phyloP scores from a whole-genome alignment of 2,113 vertebrate species.

The Ageneiosus marmoratus region DNA sequence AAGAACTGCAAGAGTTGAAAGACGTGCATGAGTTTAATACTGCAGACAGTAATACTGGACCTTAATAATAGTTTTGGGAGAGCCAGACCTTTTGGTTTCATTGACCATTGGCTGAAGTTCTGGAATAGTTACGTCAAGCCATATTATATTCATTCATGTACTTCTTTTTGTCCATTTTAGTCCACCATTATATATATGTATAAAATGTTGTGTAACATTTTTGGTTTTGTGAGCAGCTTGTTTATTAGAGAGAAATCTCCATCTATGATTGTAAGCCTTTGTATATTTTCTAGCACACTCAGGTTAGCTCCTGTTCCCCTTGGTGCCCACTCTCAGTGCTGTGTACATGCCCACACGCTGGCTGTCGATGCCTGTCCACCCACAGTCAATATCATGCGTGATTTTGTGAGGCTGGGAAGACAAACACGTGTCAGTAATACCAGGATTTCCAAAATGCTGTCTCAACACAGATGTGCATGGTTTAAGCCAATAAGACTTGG shows the following conservation, averaged over 20 bases:
- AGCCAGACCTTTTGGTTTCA: not conserved
- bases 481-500: constrained; percentile 22
- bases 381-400: constrained; percentile 23
- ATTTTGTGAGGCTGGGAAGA: constrained; percentile 18
- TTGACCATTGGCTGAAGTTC: not conserved
- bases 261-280: not conserved
- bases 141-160: not conserved
- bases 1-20: not conserved
- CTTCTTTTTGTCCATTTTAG: not conserved
- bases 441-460: constrained; percentile 24
- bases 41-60: not conserved
- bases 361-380: not conserved
- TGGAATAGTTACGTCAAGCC: not conserved
- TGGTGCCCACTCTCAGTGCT: constrained; percentile 2
- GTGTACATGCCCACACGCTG: not conserved
- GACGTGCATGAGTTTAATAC: not conserved
- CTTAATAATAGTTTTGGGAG: not conserved
- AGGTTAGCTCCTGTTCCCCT: constrained; percentile 28
- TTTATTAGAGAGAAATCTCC: not conserved
- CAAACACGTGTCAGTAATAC: constrained; percentile 37
- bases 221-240: not conserved
- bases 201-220: not conserved
- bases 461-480: constrained; percentile 9
- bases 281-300: not conserved
- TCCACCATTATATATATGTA: not conserved